phyloP scores from a whole-genome alignment of 2,888 invertebrate genomes.

The Ypsolopha scabrella region DNA sequence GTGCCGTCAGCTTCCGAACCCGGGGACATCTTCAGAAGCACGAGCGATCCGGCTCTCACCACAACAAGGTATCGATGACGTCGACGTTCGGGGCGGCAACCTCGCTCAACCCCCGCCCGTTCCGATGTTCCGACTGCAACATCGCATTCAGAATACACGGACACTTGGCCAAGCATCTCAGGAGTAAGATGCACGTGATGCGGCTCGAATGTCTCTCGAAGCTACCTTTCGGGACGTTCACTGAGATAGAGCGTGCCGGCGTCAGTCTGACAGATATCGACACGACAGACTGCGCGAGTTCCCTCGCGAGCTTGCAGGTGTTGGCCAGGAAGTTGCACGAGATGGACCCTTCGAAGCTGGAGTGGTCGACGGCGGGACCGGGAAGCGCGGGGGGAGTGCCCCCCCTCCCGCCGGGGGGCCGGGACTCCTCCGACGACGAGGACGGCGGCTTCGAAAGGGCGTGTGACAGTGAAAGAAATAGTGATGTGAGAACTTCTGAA shows the following conservation, averaged over 20 bases:
- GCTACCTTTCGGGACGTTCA: constrained; percentile 93
- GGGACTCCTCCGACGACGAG: constrained; percentile 70
- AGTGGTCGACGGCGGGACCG: constrained; percentile 38
- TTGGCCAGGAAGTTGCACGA: constrained; percentile 85
- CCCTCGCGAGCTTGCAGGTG: constrained; percentile 87
- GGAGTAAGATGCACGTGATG: constrained; percentile 97
- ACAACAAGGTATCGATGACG: constrained; percentile 92
- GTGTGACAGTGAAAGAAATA: constrained; percentile 59
- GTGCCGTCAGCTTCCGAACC: constrained; percentile 90
- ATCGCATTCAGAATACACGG: constrained; percentile 97
- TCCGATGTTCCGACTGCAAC: constrained; percentile 95
- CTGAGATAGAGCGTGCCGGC: constrained; percentile 92
- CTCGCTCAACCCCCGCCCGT: constrained; percentile 93
- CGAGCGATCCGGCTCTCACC: constrained; percentile 91
- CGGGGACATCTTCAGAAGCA: constrained; percentile 95
- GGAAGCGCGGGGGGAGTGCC: constrained; percentile 11
- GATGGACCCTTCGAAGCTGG: constrained; percentile 83
- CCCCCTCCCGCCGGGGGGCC: constrained; percentile 35
- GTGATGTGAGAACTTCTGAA: constrained; percentile 54
- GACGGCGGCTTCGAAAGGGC: constrained; percentile 41
- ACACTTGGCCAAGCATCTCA: constrained; percentile 95
- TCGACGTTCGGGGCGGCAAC: constrained; percentile 87
- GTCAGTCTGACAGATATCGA: constrained; percentile 94
- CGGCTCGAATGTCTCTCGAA: constrained; percentile 93
- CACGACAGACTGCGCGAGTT: constrained; percentile 96